A percentile compares a stretch with the other conserved stretches of the same genome.
phyloP scores from a whole-genome alignment of 2,113 vertebrate genomes.

The Diadophis punctatus region DNA sequence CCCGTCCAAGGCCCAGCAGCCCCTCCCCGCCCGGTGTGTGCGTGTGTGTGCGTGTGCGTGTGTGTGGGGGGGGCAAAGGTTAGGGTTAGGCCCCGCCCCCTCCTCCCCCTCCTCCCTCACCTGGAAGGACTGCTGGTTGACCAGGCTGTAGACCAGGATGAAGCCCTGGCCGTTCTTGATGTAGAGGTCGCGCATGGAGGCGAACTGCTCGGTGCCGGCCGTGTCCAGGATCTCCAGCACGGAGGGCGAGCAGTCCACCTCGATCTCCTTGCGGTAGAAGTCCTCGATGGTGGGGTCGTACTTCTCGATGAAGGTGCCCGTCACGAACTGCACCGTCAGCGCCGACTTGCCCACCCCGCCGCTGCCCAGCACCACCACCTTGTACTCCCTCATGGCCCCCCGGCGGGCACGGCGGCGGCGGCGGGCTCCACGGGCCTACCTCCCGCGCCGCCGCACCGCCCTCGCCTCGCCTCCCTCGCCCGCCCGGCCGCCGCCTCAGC shows the following conservation, averaged over 20 bases:
- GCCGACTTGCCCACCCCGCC: constrained; percentile 95
- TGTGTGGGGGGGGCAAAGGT: background rate
- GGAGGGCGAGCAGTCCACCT: constrained; percentile 93
- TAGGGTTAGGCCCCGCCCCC: too few relatives aligned
- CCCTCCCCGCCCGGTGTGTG: too few relatives aligned
- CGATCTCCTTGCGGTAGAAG: constrained; percentile 96
- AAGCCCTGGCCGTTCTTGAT: constrained; percentile 96
- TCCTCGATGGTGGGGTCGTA: constrained; percentile 97
- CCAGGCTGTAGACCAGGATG: constrained; percentile 93
- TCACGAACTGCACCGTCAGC: constrained; percentile 95
- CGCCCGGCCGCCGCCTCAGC: background rate
- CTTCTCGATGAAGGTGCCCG: constrained; percentile 94
- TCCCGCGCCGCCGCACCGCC: background rate
- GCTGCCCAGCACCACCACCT: constrained; percentile 96
- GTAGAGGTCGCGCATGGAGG: constrained; percentile 95
- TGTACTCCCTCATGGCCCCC: constrained; percentile 87
- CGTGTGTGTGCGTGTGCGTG: too few relatives aligned
- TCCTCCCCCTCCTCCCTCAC: constrained; percentile 23
- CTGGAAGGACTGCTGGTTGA: constrained; percentile 97
- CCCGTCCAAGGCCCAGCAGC: too few relatives aligned
- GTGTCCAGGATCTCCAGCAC: constrained; percentile 96
- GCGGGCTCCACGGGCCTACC: background rate
- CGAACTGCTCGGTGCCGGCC: constrained; percentile 94
- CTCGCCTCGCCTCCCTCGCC: background rate
- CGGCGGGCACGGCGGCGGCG: background rate